Conservation (phyloP, 2,797 vertebrate species). For the Anas flavirostris region DNA sequence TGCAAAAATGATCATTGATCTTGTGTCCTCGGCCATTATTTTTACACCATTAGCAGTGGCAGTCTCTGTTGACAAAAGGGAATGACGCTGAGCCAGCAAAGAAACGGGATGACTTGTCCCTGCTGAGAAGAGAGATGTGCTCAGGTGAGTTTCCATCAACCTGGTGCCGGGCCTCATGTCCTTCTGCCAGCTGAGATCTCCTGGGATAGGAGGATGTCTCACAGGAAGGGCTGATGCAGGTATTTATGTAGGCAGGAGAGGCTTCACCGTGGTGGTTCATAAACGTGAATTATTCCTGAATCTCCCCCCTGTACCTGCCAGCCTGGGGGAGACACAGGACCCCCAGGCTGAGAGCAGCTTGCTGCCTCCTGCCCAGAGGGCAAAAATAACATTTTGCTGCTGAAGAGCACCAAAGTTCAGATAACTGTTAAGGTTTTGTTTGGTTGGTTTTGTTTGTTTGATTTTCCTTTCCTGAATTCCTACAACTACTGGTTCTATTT, state of each 20-base stretch:
- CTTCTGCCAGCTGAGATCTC: rapidly evolving
- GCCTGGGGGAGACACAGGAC: background rate
- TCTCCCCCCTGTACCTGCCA: background rate
- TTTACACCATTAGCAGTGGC: background rate
- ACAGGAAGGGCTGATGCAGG: background rate
- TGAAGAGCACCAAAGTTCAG: background rate
- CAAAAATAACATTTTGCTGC: background rate
- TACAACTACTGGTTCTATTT: background rate
- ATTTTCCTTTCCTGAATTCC: background rate
- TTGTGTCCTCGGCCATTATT: background rate
- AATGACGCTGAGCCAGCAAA: rapidly evolving
- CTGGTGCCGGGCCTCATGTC: background rate
- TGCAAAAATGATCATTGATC: background rate
- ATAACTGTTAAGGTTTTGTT: background rate
- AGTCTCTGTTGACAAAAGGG: background rate
- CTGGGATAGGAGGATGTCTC: background rate
- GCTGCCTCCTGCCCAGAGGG: background rate
- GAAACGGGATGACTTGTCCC: background rate
- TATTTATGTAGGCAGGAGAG: background rate
- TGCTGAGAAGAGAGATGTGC: background rate
- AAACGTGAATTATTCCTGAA: background rate
- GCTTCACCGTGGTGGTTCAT: background rate
- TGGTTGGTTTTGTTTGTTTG: background rate
- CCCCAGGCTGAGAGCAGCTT: background rate
- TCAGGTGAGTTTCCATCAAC: background rate